A percentile compares a stretch with the other conserved stretches of the same genome.
phyloP scores from a whole-genome alignment of 2,113 vertebrate genomes.

The Trematomus loennbergii region DNA sequence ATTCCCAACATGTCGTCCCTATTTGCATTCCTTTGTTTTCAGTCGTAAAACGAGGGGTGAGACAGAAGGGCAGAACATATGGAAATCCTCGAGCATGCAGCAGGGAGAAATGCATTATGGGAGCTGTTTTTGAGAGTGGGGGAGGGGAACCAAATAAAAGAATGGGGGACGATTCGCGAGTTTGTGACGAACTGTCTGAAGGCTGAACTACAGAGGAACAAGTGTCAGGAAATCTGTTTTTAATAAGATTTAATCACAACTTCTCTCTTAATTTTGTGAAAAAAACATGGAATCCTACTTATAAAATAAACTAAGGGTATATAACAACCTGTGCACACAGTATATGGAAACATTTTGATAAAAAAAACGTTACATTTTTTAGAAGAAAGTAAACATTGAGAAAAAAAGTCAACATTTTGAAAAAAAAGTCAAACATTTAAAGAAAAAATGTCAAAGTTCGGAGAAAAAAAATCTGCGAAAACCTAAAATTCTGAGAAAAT shows the following conservation, averaged over 20 bases:
- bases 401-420: too few relatives aligned
- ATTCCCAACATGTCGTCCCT: neutral
- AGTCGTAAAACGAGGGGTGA: constrained; percentile 5
- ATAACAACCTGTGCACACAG: too few relatives aligned
- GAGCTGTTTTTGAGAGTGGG: constrained; percentile 11
- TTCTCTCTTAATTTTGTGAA: neutral
- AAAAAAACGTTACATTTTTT: too few relatives aligned
- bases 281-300: too few relatives aligned
- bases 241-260: neutral
- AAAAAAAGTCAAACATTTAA: too few relatives aligned
- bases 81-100: constrained; percentile 40
- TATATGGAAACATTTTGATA: too few relatives aligned
- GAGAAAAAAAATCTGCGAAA: too few relatives aligned
- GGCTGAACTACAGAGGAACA: neutral
- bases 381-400: too few relatives aligned
- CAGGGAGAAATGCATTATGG: constrained; percentile 33
- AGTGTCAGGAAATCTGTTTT: neutral
- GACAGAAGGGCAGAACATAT: constrained; percentile 60
- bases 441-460: too few relatives aligned
- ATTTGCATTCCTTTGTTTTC: neutral
- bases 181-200: neutral
- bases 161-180: neutral
- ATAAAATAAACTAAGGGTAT: too few relatives aligned
- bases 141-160: neutral
- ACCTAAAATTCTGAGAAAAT: too few relatives aligned